Percentiles rank a stretch among this genome's conserved stretches.
Conservation (phyloP, 2,888 invertebrate species). For the Clistopyga incitator region DNA sequence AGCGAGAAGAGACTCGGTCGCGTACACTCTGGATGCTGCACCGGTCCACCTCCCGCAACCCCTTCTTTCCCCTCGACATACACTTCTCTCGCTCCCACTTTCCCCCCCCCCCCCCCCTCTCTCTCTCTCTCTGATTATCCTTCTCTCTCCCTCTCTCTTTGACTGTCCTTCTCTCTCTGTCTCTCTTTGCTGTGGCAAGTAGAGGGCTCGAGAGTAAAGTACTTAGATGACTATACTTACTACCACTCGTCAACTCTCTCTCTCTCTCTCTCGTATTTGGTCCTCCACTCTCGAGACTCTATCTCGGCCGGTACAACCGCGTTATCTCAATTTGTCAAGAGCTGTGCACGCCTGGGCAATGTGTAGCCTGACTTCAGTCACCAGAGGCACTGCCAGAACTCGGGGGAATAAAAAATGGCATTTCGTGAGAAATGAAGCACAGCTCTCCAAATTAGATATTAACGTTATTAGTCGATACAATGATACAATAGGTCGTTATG, state of each 20-base stretch:
- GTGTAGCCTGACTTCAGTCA: constrained; percentile 40
- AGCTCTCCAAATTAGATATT: constrained; percentile 2
- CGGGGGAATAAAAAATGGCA: constrained; percentile 12
- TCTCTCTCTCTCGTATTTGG: constrained; percentile 22
- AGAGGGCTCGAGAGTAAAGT: constrained; percentile 60
- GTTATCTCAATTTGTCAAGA: constrained; percentile 67
- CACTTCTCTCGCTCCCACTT: neutral
- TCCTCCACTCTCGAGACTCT: constrained; percentile 32
- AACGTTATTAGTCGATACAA: neutral
- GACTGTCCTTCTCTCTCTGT: no score
- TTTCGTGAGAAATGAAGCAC: constrained; percentile 1
- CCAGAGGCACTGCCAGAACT: constrained; percentile 37
- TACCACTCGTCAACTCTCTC: constrained; percentile 29
- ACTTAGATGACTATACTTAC: constrained; percentile 47
- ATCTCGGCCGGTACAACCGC: constrained; percentile 56
- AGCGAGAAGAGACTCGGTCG: constrained; percentile 48
- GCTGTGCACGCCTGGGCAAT: constrained; percentile 43
- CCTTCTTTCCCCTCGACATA: constrained; percentile 25
- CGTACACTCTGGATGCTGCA: constrained; percentile 42
- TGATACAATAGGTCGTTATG: no score
- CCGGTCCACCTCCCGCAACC: constrained; percentile 33
- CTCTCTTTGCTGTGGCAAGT: constrained; percentile 51
- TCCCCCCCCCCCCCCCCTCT: neutral
- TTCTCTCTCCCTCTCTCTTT: neutral
- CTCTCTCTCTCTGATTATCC: neutral